phyloP scores from a whole-genome alignment of 2,888 invertebrate species.

The Eurois occulta region DNA sequence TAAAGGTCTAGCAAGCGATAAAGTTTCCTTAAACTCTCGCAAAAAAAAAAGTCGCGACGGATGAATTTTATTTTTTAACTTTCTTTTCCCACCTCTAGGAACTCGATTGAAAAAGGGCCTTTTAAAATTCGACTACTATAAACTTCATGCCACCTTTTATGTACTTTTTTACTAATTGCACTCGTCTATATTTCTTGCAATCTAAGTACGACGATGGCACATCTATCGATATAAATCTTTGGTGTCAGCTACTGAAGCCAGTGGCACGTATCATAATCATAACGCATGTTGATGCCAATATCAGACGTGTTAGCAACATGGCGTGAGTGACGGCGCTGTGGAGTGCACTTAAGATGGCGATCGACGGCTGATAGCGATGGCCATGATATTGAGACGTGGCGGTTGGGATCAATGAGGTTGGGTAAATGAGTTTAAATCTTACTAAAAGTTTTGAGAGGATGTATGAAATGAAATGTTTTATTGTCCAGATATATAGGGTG shows the following conservation, averaged over 20 bases:
- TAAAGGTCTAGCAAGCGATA: no score
- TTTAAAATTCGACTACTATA: no score
- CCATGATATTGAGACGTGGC: constrained; percentile 70
- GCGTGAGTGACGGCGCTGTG: constrained; percentile 75
- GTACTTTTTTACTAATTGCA: no score
- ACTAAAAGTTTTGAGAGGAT: no score
- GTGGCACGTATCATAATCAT: constrained; percentile 45
- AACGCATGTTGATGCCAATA: constrained; percentile 70
- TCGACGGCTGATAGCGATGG: constrained; percentile 71
- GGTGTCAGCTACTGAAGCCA: neutral
- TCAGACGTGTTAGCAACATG: constrained; percentile 72
- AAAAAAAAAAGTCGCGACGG: no score
- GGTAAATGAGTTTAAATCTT: neutral
- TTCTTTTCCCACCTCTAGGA: no score
- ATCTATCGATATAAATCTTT: neutral
- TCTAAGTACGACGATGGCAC: neutral
- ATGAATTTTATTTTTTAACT: no score
- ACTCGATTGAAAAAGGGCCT: no score
- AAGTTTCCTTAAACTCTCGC: no score
- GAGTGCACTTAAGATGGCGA: constrained; percentile 79
- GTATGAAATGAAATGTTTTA: neutral
- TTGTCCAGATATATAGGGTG: neutral
- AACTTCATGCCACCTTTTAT: no score
- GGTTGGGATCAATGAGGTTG: constrained; percentile 23
- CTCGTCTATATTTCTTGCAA: neutral